Evolutionary conservation across 2,797 vertebrate genomes (phyloP).

Genomic region (Selene dorsalis): DNA sequence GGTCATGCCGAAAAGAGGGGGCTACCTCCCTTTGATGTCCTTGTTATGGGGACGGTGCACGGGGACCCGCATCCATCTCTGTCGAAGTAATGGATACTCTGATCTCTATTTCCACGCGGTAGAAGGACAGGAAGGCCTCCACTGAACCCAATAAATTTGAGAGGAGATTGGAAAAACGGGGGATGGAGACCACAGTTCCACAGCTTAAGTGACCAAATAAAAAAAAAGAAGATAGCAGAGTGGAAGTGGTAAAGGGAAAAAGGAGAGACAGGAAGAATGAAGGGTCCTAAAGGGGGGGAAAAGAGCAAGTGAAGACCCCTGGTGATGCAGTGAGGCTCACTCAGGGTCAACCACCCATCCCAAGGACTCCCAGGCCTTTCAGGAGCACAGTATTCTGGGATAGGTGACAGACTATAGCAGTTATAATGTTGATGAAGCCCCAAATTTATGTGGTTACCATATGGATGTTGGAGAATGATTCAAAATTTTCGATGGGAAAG

Average conservation of each 20-base stretch:
- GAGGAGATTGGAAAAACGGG: conserved; percentile 89
- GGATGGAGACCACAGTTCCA: conserved; percentile 84
- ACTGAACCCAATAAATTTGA: conserved; percentile 92
- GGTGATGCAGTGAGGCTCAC: conserved; percentile 76
- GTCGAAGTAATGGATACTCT: conserved; percentile 90
- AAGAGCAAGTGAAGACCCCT: conserved; percentile 73
- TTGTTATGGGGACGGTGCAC: conserved; percentile 86
- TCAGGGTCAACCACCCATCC: conserved; percentile 80
- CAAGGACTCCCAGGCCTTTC: conserved; percentile 80
- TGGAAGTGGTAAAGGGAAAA: conserved; percentile 73
- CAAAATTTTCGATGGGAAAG: conserved; percentile 73
- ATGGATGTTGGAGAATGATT: conserved; percentile 76
- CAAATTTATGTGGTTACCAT: conserved; percentile 85
- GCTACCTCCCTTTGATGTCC: conserved; percentile 89
- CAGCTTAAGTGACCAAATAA: conserved; percentile 88
- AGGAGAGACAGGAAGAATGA: conserved; percentile 72
- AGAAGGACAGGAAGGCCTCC: conserved; percentile 90
- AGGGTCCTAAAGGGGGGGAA: conserved; percentile 69
- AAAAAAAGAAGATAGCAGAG: conserved; percentile 80
- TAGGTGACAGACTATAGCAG: conserved; percentile 75
- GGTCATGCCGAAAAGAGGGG: conserved; percentile 88
- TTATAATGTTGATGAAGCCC: conserved; percentile 83
- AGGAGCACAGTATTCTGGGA: conserved; percentile 70
- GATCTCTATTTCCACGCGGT: conserved; percentile 88
- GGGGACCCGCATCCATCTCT: conserved; percentile 89